Percentiles rank a stretch among this genome's conserved stretches.
These are phyloP conservation scores for Drosophila sp. DNA, from an alignment of 1,140 invertebrate species.

Conservation along the genomic window DNA sequence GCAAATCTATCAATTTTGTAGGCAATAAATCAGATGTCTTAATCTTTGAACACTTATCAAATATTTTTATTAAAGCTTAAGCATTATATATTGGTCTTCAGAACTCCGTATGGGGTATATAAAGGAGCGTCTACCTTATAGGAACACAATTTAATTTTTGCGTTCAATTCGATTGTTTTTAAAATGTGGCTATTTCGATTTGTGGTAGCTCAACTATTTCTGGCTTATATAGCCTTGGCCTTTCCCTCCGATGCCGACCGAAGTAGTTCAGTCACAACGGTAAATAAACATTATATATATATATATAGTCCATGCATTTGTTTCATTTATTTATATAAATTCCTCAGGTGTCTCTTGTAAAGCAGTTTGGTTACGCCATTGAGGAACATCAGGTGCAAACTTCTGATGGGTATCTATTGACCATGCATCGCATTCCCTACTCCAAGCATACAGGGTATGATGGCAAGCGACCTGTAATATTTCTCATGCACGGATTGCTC, in stretches of 20 bases:
- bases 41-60: slow-evolving; percentile 49
- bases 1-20: slow-evolving; percentile 10
- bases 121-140: background rate
- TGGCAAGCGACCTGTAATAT: slow-evolving; percentile 81
- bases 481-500: slow-evolving; percentile 91
- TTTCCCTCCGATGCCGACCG: slow-evolving; percentile 53
- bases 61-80: slow-evolving; percentile 56
- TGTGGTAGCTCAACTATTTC: slow-evolving; percentile 34
- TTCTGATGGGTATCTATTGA: slow-evolving; percentile 89
- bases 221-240: slow-evolving; percentile 32
- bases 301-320: background rate
- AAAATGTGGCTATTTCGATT: slow-evolving; percentile 51
- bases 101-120: slow-evolving; percentile 32
- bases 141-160: slow-evolving; percentile 5
- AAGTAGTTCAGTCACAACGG: slow-evolving; percentile 59
- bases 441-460: slow-evolving; percentile 51
- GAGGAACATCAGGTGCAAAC: slow-evolving; percentile 89
- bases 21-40: slow-evolving; percentile 33
- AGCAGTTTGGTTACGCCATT: slow-evolving; percentile 86
- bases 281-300: slow-evolving; percentile 12
- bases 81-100: slow-evolving; percentile 26
- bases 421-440: slow-evolving; percentile 88
- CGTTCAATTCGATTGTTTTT: slow-evolving; percentile 9
- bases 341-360: slow-evolving; percentile 45
- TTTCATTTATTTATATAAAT: background rate